Evolutionary conservation across 2,888 invertebrate species (phyloP).

Genomic region (Phalangium opilio): DNA sequence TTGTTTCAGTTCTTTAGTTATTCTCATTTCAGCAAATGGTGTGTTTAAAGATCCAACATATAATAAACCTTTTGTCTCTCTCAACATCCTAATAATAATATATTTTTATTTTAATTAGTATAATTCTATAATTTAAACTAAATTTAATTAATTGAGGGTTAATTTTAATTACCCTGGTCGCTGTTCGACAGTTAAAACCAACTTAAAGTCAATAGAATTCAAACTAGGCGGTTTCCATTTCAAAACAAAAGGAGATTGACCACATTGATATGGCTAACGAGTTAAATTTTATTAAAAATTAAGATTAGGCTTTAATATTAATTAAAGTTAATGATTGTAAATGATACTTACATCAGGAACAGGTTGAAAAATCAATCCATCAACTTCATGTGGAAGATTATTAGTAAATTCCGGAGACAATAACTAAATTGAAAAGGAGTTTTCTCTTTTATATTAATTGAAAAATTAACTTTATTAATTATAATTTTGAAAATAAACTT

Average conservation of each 20-base stretch:
- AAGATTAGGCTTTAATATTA: not conserved
- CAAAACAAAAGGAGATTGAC: conserved; percentile 64
- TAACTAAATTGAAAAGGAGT: conserved; percentile 25
- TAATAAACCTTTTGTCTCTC: conserved; percentile 51
- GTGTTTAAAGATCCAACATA: conserved; percentile 50
- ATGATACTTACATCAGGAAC: conserved; percentile 48
- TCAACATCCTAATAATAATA: conserved; percentile 43
- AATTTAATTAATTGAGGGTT: not conserved
- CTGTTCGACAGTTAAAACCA: conserved; percentile 58
- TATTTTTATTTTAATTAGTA: no score
- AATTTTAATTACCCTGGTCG: conserved; percentile 49
- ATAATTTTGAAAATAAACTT: conserved; percentile 7
- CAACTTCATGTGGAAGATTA: conserved; percentile 79
- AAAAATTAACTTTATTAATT: no score
- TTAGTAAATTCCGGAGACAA: conserved; percentile 67
- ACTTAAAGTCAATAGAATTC: conserved; percentile 90
- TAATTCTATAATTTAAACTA: no score
- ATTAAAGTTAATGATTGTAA: not conserved
- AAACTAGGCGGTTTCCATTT: conserved; percentile 94
- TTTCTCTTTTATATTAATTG: not conserved
- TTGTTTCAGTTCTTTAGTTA: conserved; percentile 56
- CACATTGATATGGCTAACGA: conserved; percentile 61
- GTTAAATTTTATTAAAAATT: conserved; percentile 2
- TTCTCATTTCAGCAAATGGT: conserved; percentile 56
- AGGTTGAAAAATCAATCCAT: conserved; percentile 96